phyloP scores from a whole-genome alignment of 2,797 vertebrate genomes.

The Coreius guichenoti region DNA sequence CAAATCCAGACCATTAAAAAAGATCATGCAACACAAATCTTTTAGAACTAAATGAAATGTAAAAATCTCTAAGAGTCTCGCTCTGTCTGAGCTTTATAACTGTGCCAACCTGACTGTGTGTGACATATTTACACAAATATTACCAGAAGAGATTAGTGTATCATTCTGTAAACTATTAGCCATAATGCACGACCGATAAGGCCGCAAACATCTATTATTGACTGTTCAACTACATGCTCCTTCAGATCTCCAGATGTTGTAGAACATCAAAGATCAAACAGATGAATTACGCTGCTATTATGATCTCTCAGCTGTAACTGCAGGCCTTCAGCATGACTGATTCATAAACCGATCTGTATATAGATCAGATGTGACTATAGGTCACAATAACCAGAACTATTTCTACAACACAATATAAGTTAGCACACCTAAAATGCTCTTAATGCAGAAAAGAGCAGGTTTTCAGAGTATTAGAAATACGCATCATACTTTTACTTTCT shows the following conservation, averaged over 20 bases:
- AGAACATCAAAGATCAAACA: constrained; percentile 36
- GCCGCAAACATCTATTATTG: constrained; percentile 16
- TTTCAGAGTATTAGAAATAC: background rate
- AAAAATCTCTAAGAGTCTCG: background rate
- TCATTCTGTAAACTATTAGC: constrained; percentile 52
- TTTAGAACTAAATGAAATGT: background rate
- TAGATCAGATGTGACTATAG: background rate
- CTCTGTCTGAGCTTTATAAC: background rate
- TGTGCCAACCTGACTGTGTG: background rate
- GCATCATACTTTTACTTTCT: background rate
- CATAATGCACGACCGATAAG: constrained; percentile 40
- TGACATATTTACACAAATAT: constrained; percentile 38
- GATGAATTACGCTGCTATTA: background rate
- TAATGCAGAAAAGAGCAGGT: background rate
- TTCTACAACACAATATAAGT: background rate
- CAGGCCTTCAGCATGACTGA: background rate
- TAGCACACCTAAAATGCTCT: background rate
- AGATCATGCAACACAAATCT: background rate
- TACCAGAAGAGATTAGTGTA: constrained; percentile 45
- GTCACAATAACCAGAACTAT: background rate
- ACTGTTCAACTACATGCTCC: constrained; percentile 22
- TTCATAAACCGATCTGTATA: background rate
- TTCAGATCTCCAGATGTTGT: constrained; percentile 11
- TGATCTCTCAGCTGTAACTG: constrained; percentile 3
- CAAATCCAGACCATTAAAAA: background rate